phyloP scores from a whole-genome alignment of 2,797 vertebrate genomes.

The Philypnodon macrostomus region DNA sequence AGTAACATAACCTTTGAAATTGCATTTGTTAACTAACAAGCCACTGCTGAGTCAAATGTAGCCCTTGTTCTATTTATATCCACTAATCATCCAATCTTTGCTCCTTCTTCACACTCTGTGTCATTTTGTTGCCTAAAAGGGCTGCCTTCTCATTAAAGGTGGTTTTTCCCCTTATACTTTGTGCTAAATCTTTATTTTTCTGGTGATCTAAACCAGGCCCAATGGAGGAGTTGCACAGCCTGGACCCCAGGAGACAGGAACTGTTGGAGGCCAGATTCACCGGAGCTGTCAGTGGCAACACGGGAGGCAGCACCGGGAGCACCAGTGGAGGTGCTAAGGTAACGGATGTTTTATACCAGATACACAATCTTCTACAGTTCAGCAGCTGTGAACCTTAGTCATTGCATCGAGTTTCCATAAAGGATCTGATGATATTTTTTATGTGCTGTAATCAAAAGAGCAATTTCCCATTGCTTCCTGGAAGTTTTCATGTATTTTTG shows the following conservation, averaged over 20 bases:
- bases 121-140: conserved; percentile 1
- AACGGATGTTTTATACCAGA: conserved; percentile 44
- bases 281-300: conserved; percentile 94
- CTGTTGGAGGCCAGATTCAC: conserved; percentile 97
- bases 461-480: conserved; percentile 37
- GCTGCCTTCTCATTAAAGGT: conserved; percentile 2
- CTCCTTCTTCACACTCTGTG: conserved; percentile 21
- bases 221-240: conserved; percentile 99
- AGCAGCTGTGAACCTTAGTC: too few relatives aligned
- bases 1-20: conserved; percentile 30
- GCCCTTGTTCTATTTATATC: conserved; percentile 49
- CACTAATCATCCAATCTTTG: conserved; percentile 28
- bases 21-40: conserved; percentile 32
- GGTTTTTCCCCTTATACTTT: not conserved
- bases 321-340: conserved; percentile 96
- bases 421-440: too few relatives aligned
- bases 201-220: conserved; percentile 73
- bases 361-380: not conserved
- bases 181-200: conserved; percentile 8
- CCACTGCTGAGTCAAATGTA: conserved; percentile 22
- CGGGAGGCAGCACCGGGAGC: conserved; percentile 93
- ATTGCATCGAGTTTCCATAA: too few relatives aligned
- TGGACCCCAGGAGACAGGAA: conserved; percentile 98
- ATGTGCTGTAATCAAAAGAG: too few relatives aligned
- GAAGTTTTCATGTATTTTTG: conserved; percentile 18